Evolutionary conservation across 2,797 vertebrate species (phyloP).

Genomic region (Dromococcyx pavoninus): DNA sequence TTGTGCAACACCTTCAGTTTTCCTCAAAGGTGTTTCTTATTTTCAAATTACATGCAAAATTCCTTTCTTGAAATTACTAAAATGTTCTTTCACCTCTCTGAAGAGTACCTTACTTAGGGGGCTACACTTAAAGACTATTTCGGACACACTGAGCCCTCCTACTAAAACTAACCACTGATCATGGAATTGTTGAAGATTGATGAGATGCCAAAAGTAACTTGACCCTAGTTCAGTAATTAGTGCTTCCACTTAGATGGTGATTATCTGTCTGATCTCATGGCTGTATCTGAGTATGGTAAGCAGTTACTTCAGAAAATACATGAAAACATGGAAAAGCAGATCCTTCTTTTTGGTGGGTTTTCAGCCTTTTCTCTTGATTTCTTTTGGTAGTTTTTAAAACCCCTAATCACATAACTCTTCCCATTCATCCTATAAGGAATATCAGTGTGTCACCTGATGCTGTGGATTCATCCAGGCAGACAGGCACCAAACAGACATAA

Average conservation of each 20-base stretch:
- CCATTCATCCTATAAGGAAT: background rate
- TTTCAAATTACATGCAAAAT: background rate
- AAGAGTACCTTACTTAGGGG: background rate
- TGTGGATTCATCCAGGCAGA: background rate
- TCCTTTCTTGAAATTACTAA: background rate
- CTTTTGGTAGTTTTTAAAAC: accelerated
- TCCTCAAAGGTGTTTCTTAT: background rate
- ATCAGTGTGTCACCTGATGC: accelerated
- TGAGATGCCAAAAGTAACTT: background rate
- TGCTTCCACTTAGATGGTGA: background rate
- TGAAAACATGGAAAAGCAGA: background rate
- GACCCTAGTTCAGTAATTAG: background rate
- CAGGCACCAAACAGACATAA: background rate
- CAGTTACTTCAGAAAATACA: background rate
- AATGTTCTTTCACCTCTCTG: background rate
- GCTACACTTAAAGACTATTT: background rate
- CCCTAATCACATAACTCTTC: background rate
- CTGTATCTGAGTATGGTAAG: background rate
- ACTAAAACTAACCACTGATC: background rate
- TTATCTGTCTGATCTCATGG: background rate
- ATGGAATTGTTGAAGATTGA: background rate
- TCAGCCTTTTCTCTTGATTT: background rate
- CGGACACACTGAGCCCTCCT: background rate
- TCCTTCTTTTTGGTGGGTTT: background rate
- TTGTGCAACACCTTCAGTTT: background rate